Evolutionary conservation across 2,797 vertebrate species (phyloP).

Genomic region (Pelochelys cantorii): DNA sequence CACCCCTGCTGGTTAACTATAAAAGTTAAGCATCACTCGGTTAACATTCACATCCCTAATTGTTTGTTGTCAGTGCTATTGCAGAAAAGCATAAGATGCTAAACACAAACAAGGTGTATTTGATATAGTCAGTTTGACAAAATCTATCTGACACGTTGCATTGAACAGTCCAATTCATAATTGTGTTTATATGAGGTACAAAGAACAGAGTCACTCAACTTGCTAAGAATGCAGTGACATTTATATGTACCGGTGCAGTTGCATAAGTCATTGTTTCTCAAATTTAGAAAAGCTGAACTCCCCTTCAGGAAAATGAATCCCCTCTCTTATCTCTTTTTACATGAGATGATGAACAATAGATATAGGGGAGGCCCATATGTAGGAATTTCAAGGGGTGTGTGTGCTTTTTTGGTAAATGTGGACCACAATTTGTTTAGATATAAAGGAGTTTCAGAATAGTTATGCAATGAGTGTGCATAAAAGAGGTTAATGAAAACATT

Average conservation of each 20-base stretch:
- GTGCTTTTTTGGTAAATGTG: too few species aligned
- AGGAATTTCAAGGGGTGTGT: too few species aligned
- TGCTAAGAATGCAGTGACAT: neutral
- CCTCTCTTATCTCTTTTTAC: neutral
- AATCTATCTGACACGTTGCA: neutral
- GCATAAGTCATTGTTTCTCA: neutral
- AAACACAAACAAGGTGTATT: neutral
- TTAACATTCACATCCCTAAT: too few species aligned
- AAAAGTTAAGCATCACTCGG: too few species aligned
- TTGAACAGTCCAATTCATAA: neutral
- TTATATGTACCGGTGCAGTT: neutral
- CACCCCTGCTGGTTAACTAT: too few species aligned
- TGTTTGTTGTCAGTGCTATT: neutral
- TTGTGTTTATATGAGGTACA: neutral
- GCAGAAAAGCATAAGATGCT: neutral
- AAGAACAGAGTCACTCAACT: neutral
- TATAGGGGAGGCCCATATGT: neutral
- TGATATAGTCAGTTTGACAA: too few species aligned
- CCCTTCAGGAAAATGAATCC: neutral
- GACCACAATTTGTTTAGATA: too few species aligned
- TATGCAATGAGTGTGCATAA: too few species aligned
- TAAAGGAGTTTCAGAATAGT: too few species aligned
- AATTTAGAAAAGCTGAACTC: neutral
- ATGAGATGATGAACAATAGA: neutral
- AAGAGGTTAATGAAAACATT: too few species aligned